A percentile compares a stretch with the other conserved stretches of the same genome.
These are phyloP conservation scores for Antitype chi DNA, from an alignment of 2,888 invertebrate species.

Conservation along the genomic window DNA sequence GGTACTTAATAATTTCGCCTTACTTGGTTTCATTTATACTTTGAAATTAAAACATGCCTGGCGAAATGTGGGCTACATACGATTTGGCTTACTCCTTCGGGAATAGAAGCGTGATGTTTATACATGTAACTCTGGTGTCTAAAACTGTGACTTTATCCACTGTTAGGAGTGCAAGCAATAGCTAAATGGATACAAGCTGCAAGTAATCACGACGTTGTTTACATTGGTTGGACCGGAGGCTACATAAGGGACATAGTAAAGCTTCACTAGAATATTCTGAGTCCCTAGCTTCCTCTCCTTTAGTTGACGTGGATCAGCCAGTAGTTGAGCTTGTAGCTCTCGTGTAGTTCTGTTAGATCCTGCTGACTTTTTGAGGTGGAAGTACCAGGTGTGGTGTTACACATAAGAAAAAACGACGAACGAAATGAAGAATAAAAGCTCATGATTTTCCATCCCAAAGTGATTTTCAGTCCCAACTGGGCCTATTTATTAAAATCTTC, in stretches of 20 bases:
- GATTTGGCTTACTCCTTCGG: too few species aligned
- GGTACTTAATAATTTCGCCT: too few species aligned
- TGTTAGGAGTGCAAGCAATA: background rate
- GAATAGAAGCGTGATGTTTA: background rate
- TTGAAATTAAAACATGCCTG: background rate
- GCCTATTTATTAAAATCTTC: too few species aligned
- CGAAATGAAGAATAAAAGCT: background rate
- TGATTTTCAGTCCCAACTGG: background rate
- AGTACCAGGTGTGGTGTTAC: background rate
- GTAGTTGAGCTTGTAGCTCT: background rate
- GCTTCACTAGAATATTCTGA: background rate
- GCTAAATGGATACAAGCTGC: background rate
- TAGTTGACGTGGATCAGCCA: background rate
- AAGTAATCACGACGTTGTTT: background rate
- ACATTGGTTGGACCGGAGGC: background rate
- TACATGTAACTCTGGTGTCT: background rate
- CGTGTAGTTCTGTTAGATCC: background rate
- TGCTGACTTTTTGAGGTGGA: background rate
- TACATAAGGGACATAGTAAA: background rate
- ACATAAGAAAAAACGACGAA: background rate
- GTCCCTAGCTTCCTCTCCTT: background rate
- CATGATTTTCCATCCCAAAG: background rate
- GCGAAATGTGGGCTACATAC: background rate
- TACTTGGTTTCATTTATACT: background rate
- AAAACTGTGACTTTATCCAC: background rate